Evolutionary conservation across 37 sponge, comb jelly and placozoan genomes (phyloP).

Genomic region (Mnemiopsis leidyi): DNA sequence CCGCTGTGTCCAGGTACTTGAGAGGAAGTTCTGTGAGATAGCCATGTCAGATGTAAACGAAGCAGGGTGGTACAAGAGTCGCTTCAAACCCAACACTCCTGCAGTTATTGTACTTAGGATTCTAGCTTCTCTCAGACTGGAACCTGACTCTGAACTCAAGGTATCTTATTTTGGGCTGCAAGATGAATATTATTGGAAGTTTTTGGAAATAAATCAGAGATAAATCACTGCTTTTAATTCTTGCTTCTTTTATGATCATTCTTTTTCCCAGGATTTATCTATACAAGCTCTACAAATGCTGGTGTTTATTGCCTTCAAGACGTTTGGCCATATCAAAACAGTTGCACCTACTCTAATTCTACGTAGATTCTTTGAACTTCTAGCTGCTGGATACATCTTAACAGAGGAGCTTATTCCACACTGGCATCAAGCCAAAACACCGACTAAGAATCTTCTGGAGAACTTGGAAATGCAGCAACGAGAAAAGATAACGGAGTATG

Average conservation of each 20-base stretch:
- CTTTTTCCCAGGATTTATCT: background rate
- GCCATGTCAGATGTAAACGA: slow-evolving; percentile 50
- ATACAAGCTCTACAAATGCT: slow-evolving; percentile 41
- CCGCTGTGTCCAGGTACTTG: background rate
- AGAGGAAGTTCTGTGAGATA: slow-evolving; percentile 1
- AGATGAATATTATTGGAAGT: too few relatives aligned
- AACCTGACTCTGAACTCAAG: slow-evolving; percentile 19
- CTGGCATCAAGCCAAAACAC: slow-evolving; percentile 60
- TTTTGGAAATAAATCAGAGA: too few relatives aligned
- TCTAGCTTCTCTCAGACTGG: slow-evolving; percentile 38
- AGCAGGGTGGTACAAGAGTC: slow-evolving; percentile 56
- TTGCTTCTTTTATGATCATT: too few relatives aligned
- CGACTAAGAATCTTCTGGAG: background rate
- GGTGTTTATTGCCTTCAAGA: background rate
- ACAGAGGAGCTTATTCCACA: slow-evolving; percentile 1
- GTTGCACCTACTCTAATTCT: slow-evolving; percentile 60
- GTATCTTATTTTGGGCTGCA: too few relatives aligned
- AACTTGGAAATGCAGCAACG: background rate
- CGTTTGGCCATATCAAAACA: background rate
- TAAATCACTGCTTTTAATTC: too few relatives aligned
- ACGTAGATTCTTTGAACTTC: slow-evolving; percentile 21
- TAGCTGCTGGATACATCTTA: background rate
- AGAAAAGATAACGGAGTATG: slow-evolving; percentile 42
- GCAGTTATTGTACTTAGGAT: slow-evolving; percentile 58
- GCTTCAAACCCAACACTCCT: slow-evolving; percentile 52